These are phyloP conservation scores for Hyposoter dolosus DNA, from an alignment of 2,888 invertebrate genomes.

Conservation along the genomic window DNA sequence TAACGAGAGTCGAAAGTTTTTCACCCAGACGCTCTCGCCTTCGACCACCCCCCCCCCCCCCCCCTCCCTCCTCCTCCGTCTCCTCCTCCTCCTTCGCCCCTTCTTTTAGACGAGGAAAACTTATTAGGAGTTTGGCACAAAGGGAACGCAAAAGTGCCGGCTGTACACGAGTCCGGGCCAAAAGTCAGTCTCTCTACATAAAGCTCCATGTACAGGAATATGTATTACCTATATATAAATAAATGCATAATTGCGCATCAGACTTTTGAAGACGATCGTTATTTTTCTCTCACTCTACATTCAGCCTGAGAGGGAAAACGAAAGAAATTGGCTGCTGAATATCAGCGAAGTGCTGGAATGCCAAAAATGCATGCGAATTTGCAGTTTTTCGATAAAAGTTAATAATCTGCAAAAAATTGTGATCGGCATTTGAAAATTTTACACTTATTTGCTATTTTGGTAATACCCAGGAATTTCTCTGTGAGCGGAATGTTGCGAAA, in stretches of 20 bases:
- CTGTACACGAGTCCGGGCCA: constrained; percentile 55
- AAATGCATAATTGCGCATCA: constrained; percentile 59
- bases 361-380: not conserved
- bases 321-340: constrained; percentile 5
- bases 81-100: not conserved
- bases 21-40: constrained; percentile 60
- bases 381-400: not conserved
- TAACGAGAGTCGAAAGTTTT: constrained; percentile 76
- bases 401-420: no score
- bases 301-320: not conserved
- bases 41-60: constrained; percentile 44
- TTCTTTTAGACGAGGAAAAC: constrained; percentile 44
- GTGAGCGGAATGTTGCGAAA: not conserved
- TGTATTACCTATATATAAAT: constrained; percentile 42
- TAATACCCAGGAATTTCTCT: not conserved
- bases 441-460: not conserved
- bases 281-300: not conserved
- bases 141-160: constrained; percentile 60
- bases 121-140: constrained; percentile 64
- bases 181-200: constrained; percentile 61
- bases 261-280: constrained; percentile 43
- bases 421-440: not conserved
- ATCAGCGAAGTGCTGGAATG: not conserved
- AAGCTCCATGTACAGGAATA: constrained; percentile 55
- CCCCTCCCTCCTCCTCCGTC: constrained; percentile 3